phyloP scores from a whole-genome alignment of 2,113 vertebrate genomes.

The Tragelaphus imberbis region DNA sequence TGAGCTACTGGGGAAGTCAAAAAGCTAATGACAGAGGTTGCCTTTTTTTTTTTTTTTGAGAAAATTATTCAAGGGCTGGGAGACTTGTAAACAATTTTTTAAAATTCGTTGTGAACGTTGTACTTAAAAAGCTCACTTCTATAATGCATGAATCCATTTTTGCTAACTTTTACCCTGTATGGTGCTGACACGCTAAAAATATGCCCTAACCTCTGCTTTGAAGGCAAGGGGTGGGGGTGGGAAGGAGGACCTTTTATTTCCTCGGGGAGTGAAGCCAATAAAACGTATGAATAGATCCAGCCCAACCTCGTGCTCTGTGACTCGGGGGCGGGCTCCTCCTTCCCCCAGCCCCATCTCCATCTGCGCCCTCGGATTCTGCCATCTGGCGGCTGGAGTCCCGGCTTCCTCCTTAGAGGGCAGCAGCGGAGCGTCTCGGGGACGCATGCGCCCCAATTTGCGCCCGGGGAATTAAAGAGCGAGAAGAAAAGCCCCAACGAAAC shows the following conservation, averaged over 20 bases:
- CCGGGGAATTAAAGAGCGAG: slow-evolving; percentile 55
- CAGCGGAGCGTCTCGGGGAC: slow-evolving; percentile 37
- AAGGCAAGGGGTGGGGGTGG: neutral
- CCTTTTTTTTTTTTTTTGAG: neutral
- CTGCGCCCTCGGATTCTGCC: neutral
- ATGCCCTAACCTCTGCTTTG: neutral
- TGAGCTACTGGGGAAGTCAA: neutral
- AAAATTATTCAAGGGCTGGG: neutral
- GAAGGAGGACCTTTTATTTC: neutral
- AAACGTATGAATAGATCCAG: neutral
- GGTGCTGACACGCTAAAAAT: neutral
- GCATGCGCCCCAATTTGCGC: slow-evolving; percentile 62
- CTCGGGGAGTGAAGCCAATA: neutral
- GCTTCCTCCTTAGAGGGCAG: slow-evolving; percentile 62
- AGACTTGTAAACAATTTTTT: neutral
- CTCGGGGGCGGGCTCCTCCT: neutral
- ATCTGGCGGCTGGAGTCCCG: neutral
- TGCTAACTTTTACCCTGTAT: neutral
- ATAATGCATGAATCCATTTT: neutral
- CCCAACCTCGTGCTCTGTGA: neutral
- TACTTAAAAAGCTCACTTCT: neutral
- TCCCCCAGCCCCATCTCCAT: fast-evolving
- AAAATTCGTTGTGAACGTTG: neutral
- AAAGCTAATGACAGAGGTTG: neutral
- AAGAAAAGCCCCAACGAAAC: neutral